Base-by-base conservation (phyloP, 2,888 invertebrate genomes). In the Caradrina kadenii region DNA sequence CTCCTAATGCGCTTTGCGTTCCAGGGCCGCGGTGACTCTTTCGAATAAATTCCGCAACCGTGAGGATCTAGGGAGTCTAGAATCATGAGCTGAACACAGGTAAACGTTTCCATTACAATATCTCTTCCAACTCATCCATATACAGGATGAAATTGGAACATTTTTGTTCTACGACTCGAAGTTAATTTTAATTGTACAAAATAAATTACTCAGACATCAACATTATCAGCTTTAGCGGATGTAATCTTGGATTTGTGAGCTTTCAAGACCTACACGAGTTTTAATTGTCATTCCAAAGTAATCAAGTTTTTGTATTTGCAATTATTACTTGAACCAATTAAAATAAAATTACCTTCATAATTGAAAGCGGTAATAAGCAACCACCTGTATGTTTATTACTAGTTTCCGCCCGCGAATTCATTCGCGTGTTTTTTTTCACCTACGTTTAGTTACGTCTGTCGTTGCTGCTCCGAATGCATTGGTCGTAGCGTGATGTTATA, bases 341-440 rank as follows among this genome's bases (percentile, higher is more conserved):
- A 66, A 77, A 76, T 48, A 31, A 62, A 76, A 65, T 54, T 50
- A 63, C 17, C 42, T 54, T 55, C 17, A 21, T 21, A 59, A 77
- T 77, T 62, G 65, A 78, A 65, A 45, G 15, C 63, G 45, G 26
- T 39, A 65, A 52, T 22, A 56, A 68, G 17, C 60, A 53, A 49
- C 67, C 52, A 52, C 58, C 68, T 73, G 80, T 78, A 72, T 63
- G 64, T 81, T 74, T 83, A 80, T 84, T 79, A 79, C 80, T 77
- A 26, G 4, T 26, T 26, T 26, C 26, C 26, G 26, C 26, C 26
- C 26, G 26, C 26, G 4, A 26, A 26, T 26, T 26, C 26, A 26
- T 26, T 26, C 26, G 26, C 26, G 2, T 26, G 26, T 26, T 26
- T 26, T 26, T 26, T 26, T 26, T 2, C 26, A 26, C 26, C 4